These are phyloP conservation scores for Drosophila neocordata DNA, from an alignment of 1,140 invertebrate species.

Conservation along the genomic window DNA sequence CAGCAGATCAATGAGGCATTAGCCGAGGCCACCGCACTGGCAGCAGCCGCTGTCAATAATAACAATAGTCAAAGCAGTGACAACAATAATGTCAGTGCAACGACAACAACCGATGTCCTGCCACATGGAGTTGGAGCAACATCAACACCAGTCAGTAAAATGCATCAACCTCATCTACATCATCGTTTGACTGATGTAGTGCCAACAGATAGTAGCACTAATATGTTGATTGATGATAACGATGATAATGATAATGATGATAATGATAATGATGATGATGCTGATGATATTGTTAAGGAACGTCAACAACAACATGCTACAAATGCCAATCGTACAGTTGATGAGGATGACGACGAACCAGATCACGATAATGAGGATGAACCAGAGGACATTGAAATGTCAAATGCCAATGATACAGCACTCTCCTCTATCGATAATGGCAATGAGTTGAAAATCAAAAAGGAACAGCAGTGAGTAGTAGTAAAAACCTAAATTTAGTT, in stretches of 20 bases:
- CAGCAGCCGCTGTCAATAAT: constrained; percentile 88
- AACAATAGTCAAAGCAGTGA: constrained; percentile 60
- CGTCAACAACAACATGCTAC: constrained; percentile 12
- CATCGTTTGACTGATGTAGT: not conserved
- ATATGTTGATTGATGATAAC: constrained; percentile 22
- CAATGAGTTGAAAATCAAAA: constrained; percentile 79
- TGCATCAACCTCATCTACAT: not conserved
- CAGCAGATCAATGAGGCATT: constrained; percentile 83
- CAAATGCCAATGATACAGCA: not conserved
- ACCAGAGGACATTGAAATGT: constrained; percentile 30
- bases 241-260: constrained; percentile 25
- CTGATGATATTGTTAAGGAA: not conserved
- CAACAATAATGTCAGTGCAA: constrained; percentile 42
- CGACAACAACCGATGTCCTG: constrained; percentile 12
- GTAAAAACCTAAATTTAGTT: constrained; percentile 18
- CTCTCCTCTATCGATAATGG: constrained; percentile 24
- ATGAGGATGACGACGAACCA: constrained; percentile 27
- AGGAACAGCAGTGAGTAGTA: constrained; percentile 79
- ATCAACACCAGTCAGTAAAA: not conserved
- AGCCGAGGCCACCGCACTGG: constrained; percentile 84
- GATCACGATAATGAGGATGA: constrained; percentile 35
- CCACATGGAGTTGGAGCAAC: constrained; percentile 2
- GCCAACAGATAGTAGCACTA: constrained; percentile 1
- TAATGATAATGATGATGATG: constrained; percentile 30
- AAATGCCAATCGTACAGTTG: not conserved